phyloP scores from a whole-genome alignment of 2,888 invertebrate genomes.

The Bombyx huttoni region DNA sequence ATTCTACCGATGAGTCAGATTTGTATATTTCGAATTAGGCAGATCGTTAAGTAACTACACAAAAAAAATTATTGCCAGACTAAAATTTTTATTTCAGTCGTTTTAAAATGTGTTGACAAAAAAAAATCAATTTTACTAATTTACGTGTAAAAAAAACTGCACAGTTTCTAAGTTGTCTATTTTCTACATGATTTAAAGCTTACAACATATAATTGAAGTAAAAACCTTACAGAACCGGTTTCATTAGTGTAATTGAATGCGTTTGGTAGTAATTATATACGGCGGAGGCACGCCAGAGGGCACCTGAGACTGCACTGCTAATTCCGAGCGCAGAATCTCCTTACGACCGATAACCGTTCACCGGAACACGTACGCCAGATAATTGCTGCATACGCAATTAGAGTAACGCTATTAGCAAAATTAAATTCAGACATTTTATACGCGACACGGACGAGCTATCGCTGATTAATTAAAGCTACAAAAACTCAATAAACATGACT shows the following conservation, averaged over 20 bases:
- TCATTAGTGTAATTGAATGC: background rate
- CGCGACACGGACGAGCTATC: constrained; percentile 21
- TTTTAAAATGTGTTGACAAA: no score
- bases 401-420: constrained; percentile 38
- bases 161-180: background rate
- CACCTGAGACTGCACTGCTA: constrained; percentile 35
- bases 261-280: background rate
- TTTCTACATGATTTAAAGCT: background rate
- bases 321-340: constrained; percentile 28
- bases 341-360: constrained; percentile 33
- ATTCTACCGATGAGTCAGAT: no score
- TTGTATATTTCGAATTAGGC: no score
- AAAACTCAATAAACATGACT: constrained; percentile 43
- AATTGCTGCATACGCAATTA: constrained; percentile 52
- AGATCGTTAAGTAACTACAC: no score
- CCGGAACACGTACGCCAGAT: constrained; percentile 39
- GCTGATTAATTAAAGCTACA: constrained; percentile 50
- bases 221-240: background rate
- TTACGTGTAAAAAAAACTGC: no score
- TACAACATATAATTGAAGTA: no score
- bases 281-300: constrained; percentile 4
- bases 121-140: no score
- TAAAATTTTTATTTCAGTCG: no score
- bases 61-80: no score
- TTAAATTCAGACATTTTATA: constrained; percentile 25